A percentile compares a stretch with the other conserved stretches of the same genome.
Evolutionary conservation across 2,888 invertebrate genomes (phyloP).

Genomic region (Zaprionus lineosus): DNA sequence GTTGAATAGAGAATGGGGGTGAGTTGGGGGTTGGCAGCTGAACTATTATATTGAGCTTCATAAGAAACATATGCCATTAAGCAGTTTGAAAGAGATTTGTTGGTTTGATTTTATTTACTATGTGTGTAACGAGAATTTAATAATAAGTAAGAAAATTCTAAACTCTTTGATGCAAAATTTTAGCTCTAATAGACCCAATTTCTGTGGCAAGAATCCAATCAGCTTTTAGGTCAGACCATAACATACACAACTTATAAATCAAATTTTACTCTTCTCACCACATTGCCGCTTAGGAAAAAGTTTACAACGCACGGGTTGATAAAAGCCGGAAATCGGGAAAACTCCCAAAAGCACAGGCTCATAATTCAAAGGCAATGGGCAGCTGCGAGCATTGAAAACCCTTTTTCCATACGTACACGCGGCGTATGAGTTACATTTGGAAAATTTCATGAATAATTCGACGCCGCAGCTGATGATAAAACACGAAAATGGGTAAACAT

Average conservation of each 20-base stretch:
- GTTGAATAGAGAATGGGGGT: neutral
- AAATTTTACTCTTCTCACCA: constrained; percentile 68
- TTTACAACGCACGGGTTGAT: constrained; percentile 33
- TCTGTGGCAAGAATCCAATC: no score
- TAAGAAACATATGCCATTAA: constrained; percentile 51
- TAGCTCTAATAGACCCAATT: no score
- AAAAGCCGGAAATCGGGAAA: constrained; percentile 37
- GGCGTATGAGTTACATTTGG: constrained; percentile 73
- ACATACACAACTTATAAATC: constrained; percentile 47
- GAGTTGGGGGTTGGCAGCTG: neutral
- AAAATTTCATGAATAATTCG: constrained; percentile 79
- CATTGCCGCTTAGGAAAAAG: constrained; percentile 37
- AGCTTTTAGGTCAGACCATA: constrained; percentile 4
- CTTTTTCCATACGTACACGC: constrained; percentile 64
- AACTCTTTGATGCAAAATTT: no score
- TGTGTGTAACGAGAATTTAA: no score
- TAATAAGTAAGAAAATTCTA: no score
- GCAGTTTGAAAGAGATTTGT: neutral
- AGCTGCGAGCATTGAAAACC: constrained; percentile 40
- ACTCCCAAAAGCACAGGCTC: constrained; percentile 32
- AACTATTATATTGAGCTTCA: neutral
- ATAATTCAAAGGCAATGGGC: constrained; percentile 60
- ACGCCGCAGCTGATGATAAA: constrained; percentile 73
- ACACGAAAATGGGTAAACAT: constrained; percentile 73
- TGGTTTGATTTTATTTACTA: no score